Percentiles rank a stretch among this genome's conserved stretches.
These are phyloP conservation scores for Kryptolebias marmoratus DNA, from an alignment of 2,113 vertebrate species.

Conservation along the genomic window DNA sequence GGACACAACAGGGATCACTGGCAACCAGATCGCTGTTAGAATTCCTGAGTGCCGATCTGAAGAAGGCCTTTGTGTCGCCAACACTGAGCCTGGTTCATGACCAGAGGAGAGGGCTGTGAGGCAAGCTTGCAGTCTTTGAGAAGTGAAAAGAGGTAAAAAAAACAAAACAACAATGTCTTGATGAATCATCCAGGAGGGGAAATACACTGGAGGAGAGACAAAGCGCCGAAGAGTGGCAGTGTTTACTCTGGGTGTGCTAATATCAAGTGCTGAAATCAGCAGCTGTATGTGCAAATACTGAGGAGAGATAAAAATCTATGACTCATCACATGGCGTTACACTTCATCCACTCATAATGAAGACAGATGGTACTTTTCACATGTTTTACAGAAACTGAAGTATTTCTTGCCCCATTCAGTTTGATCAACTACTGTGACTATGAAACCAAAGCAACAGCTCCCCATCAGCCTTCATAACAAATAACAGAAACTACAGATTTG, in stretches of 20 bases:
- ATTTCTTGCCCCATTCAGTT: conserved; percentile 1
- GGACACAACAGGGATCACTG: conserved; percentile 61
- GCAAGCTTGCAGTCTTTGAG: conserved; percentile 57
- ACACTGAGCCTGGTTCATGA: conserved; percentile 47
- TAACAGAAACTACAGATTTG: conserved; percentile 1
- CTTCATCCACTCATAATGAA: conserved; percentile 18
- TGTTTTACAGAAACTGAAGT: conserved; percentile 1
- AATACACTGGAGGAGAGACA: conserved; percentile 42
- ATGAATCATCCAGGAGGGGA: conserved; percentile 50
- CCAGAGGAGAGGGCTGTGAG: conserved; percentile 35
- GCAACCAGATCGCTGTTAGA: conserved; percentile 43
- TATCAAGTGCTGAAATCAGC: conserved; percentile 42
- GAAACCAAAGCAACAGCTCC: no score
- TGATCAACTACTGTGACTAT: conserved; percentile 4
- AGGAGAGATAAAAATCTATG: conserved; percentile 32
- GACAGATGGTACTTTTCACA: conserved; percentile 6
- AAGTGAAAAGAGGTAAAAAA: conserved; percentile 16
- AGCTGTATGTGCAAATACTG: conserved; percentile 19
- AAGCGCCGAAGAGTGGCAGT: conserved; percentile 13
- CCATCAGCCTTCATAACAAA: neutral
- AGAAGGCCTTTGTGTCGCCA: conserved; percentile 61
- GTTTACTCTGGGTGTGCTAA: conserved; percentile 35
- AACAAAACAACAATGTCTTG: conserved; percentile 26
- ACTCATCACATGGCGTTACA: conserved; percentile 16
- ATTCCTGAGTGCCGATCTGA: conserved; percentile 50